Conservation (phyloP, 2,113 vertebrate genomes). For the Acrocephalus kingi region DNA sequence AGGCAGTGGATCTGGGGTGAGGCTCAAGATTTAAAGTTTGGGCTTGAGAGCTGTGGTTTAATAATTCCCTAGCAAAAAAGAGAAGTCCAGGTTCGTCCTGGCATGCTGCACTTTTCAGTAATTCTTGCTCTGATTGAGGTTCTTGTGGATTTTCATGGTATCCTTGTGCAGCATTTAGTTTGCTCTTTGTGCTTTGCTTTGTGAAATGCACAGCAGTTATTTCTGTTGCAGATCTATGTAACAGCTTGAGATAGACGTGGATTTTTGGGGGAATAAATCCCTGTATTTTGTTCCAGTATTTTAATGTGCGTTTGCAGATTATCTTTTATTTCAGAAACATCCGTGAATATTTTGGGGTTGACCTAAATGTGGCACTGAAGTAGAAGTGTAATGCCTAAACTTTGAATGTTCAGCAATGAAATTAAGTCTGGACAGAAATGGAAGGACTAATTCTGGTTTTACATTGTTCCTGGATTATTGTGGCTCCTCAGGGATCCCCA, state of each 20-base stretch:
- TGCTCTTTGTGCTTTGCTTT: neutral
- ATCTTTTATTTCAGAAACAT: neutral
- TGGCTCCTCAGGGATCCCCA: neutral
- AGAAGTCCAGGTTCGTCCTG: neutral
- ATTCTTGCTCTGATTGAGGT: neutral
- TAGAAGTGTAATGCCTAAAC: neutral
- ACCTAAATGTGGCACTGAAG: neutral
- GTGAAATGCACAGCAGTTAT: neutral
- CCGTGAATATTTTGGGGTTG: neutral
- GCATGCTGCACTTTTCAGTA: neutral
- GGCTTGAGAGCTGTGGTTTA: neutral
- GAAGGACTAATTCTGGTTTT: neutral
- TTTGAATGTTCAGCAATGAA: neutral
- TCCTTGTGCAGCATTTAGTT: neutral
- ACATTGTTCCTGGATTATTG: neutral
- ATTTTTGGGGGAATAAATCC: neutral
- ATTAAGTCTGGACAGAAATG: neutral
- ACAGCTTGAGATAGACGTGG: neutral
- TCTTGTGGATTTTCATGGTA: accelerated
- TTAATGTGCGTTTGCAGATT: neutral
- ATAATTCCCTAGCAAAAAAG: neutral
- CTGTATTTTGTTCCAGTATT: neutral
- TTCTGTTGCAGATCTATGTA: neutral
- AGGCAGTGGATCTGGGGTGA: neutral
- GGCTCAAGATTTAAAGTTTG: neutral